Base-by-base conservation (phyloP, 2,113 vertebrate species). In the Mesitornis unicolor region DNA sequence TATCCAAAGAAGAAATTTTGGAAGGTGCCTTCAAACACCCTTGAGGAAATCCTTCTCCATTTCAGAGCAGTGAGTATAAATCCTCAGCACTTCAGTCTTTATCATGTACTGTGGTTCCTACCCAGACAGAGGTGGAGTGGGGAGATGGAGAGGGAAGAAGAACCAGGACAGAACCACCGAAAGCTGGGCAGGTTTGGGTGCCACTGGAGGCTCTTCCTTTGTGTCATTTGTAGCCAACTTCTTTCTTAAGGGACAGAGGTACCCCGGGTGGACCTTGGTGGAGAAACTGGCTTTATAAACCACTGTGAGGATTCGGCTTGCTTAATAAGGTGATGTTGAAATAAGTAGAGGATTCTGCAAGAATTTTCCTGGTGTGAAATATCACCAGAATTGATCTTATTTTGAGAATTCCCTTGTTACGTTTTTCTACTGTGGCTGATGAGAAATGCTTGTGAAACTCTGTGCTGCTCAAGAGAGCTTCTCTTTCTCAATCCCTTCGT, bases 311-410 rank as follows among this genome's bases (percentile, higher is more conserved):
- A 95, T 92, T 93, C 80, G 45, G 61, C 79, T 97, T 94, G 63
- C 75, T 96, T 96, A 96, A 85, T 50, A 96, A 83, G 29, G 57
- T 84, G 91, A 93, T 95, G 93, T 24, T 93, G 86, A 95, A 96
- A 97, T 93, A 97, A 94, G 83, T 75, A 85, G 89, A 96, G 63
- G 81, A 95, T 94, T 97, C 97, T 97, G 85, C 79, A 97, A 97
- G 81, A 93, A 92, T 89, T 94, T 79, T 95, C 83, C 90, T 97
- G 40, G 87, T 92, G 80, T 93, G 88, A 97, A 97, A 94, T 75
- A 64, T 68, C 89, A 96, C 45, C 71, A 93, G 91, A 85, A 95
- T 74, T 95, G 63, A 91, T 90, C 96, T 97, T 96, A 83, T 85
- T 97, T 94, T 91, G 80, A 83, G 69, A 96, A 96, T 93, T 92